phyloP scores from a whole-genome alignment of 2,113 vertebrate species.

The Leucosticte australis region DNA sequence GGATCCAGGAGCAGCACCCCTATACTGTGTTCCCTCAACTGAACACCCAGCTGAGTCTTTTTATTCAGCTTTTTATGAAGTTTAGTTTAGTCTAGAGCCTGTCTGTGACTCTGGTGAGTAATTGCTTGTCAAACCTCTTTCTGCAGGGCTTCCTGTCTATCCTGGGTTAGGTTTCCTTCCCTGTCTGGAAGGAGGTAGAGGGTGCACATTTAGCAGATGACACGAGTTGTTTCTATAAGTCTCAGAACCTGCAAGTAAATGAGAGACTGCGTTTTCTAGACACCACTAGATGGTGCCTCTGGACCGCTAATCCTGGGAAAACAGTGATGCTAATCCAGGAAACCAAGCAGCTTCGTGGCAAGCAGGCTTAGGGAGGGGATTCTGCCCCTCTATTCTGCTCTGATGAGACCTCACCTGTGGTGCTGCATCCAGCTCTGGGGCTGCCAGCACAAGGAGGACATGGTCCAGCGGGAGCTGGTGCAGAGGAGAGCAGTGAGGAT shows the following conservation, averaged over 20 bases:
- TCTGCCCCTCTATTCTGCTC: rapidly evolving
- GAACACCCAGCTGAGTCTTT: background rate
- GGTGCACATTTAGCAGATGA: too few relatives aligned
- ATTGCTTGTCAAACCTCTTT: background rate
- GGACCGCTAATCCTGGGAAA: background rate
- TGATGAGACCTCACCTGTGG: background rate
- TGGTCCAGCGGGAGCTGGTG: background rate
- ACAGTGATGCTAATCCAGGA: rapidly evolving
- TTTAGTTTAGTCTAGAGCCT: background rate
- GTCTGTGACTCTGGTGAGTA: background rate
- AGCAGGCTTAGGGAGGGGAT: background rate
- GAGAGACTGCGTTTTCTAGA: rapidly evolving
- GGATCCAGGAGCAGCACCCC: background rate
- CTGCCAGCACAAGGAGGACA: rapidly evolving
- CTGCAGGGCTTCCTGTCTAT: background rate
- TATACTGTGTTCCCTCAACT: background rate
- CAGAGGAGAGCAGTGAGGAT: background rate
- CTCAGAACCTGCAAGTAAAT: rapidly evolving
- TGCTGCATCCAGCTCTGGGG: background rate
- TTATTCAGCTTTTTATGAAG: background rate
- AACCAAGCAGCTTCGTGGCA: background rate
- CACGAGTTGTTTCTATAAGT: background rate
- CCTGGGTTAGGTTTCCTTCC: background rate
- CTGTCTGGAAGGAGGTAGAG: background rate
- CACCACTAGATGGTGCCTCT: constrained; percentile 32